Evolutionary conservation across 2,888 invertebrate species (phyloP), one percentile per base, ranked within the genome.

Genomic region (Tipula vernalis): DNA sequence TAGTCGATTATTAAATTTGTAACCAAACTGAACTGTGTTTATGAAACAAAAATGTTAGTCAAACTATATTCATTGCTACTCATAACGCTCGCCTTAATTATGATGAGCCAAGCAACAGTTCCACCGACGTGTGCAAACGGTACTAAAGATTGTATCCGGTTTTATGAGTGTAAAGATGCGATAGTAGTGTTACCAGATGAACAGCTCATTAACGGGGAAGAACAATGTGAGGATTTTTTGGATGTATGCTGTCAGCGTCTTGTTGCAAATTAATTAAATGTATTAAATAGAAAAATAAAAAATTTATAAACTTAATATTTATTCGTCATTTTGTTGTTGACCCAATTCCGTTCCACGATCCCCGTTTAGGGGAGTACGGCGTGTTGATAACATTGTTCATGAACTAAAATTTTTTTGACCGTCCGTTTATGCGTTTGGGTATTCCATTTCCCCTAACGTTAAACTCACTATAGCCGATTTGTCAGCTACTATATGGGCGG

Each of bases 361-460:
- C 96, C 96, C 36, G 90, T 89, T 28, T 91, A 90, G 90, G 96
- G 95, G 91, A 93, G 94, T 13, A 96, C 92, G 10, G 95, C 94
- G 0, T 94, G 89, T 86, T 93, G 92, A 89, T 95, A 94, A 88
- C 93, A 96, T 57, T 94, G 91, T 41, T 94, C 93, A 89, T 96
- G 96, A 0, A 93, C 90, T 0, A 93, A 90, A 0, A 95, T 91
- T 6, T 92, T 91, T 0, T 90, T 89, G 0, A 96, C 95, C 4
- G 92, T 91, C 3, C 95, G 92, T 89, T 96, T 96, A 89, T 96
- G 95, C 0, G 94, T 95, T 90, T 95, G 95, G 0, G 96, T 95
- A 90, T 96, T 96, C 96, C 96, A 97, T 91, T 96, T 96, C 95
- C 95, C 0, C 96, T 93, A 1, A 95, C 92, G 51, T 90, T 89